phyloP scores from a whole-genome alignment of 2,113 vertebrate species.

The Australoheros scitulus region DNA sequence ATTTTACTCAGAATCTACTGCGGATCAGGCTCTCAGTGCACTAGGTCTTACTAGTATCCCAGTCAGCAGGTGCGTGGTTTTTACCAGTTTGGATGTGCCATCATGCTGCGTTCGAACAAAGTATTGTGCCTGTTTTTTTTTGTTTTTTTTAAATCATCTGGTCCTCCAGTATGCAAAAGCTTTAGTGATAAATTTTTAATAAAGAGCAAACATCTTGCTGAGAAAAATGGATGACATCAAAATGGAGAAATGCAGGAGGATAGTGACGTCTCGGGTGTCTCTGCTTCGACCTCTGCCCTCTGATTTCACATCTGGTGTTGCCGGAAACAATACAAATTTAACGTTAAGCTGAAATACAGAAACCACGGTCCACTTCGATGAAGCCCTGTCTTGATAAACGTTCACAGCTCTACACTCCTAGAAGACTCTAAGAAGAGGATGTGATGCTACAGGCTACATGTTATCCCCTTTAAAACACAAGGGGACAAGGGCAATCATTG shows the following conservation, averaged over 20 bases:
- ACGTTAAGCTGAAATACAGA: constrained; percentile 31
- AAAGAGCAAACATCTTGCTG: constrained; percentile 30
- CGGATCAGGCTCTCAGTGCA: background rate
- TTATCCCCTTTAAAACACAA: constrained; percentile 36
- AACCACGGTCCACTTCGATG: constrained; percentile 33
- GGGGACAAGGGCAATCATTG: constrained; percentile 47
- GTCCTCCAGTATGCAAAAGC: constrained; percentile 15
- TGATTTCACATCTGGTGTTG: background rate
- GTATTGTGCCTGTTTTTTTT: constrained; percentile 13
- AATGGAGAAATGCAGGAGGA: constrained; percentile 30
- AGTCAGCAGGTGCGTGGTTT: constrained; percentile 15
- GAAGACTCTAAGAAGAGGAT: constrained; percentile 41
- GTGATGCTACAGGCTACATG: constrained; percentile 69
- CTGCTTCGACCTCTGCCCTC: constrained; percentile 19
- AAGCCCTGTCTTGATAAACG: constrained; percentile 30
- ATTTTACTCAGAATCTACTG: background rate
- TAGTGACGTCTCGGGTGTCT: constrained; percentile 8
- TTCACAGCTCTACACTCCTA: constrained; percentile 24
- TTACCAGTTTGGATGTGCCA: constrained; percentile 17
- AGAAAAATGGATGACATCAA: constrained; percentile 34
- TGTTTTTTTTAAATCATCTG: background rate
- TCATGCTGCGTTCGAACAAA: constrained; percentile 41
- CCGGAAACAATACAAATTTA: constrained; percentile 4
- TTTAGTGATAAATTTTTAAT: constrained; percentile 26
- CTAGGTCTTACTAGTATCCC: constrained; percentile 2